A percentile compares a stretch with the other conserved stretches of the same genome.
Conservation (phyloP, 2,113 vertebrate genomes). For the Anas platyrhynchos region DNA sequence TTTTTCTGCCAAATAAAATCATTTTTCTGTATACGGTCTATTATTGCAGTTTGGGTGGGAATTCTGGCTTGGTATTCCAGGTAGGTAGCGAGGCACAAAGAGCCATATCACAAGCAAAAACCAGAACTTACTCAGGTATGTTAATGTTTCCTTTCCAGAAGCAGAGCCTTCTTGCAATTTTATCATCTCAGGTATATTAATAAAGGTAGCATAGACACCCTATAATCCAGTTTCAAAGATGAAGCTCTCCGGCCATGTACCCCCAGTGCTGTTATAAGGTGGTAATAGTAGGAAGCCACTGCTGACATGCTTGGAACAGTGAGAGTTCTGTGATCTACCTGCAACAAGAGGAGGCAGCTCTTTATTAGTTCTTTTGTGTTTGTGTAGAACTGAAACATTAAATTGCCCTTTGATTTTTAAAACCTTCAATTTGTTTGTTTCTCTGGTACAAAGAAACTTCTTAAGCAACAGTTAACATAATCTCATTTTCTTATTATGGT, state of each 20-base stretch:
- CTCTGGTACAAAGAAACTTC: constrained; percentile 55
- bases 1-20: not conserved
- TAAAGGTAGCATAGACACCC: not conserved
- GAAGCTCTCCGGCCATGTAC: not conserved
- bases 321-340: constrained; percentile 54
- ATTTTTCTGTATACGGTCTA: not conserved
- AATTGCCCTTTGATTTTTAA: constrained; percentile 71
- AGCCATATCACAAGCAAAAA: not conserved
- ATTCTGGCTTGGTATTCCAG: not conserved
- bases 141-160: not conserved
- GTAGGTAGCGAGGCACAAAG: not conserved
- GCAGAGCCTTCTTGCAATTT: not conserved
- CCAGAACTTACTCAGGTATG: not conserved
- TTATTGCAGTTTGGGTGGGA: not conserved
- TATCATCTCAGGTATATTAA: not conserved
- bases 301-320: not conserved
- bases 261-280: not conserved
- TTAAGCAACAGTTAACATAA: constrained; percentile 67
- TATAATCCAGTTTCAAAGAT: constrained; percentile 16
- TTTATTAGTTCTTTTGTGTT: constrained; percentile 46
- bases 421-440: constrained; percentile 71
- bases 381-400: constrained; percentile 23
- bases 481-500: constrained; percentile 63
- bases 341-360: constrained; percentile 1
- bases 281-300: not conserved